A percentile compares a stretch with the other conserved stretches of the same genome.
These are phyloP conservation scores for Saccostrea glomerata DNA, from an alignment of 1,140 invertebrate genomes.

Conservation along the genomic window DNA sequence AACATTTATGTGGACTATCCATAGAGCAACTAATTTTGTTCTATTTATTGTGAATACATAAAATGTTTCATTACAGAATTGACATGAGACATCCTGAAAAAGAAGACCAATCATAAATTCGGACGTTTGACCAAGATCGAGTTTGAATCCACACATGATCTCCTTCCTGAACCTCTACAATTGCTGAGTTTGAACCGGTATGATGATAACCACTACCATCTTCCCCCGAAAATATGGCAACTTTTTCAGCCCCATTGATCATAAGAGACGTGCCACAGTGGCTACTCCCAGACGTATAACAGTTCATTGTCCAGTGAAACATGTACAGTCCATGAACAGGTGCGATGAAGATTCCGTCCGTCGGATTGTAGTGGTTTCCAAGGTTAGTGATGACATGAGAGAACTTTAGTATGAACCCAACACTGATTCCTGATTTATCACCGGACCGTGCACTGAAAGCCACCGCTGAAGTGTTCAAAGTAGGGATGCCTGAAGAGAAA, in stretches of 20 bases:
- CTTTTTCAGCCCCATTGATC: neutral
- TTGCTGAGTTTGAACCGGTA: neutral
- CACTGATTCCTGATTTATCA: neutral
- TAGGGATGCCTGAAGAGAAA: neutral
- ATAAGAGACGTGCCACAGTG: neutral
- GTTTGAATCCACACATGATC: no score
- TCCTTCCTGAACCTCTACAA: neutral
- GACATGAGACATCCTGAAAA: no score
- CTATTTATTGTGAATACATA: no score
- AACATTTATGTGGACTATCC: no score
- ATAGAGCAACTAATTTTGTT: no score
- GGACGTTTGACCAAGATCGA: no score
- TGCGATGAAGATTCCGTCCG: no score
- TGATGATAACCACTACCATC: neutral
- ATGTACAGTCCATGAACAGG: neutral
- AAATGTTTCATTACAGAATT: no score
- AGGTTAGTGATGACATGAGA: neutral
- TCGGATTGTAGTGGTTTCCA: neutral
- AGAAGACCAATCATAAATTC: no score
- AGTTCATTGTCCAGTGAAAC: constrained; percentile 12
- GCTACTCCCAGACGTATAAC: neutral
- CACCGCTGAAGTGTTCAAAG: neutral
- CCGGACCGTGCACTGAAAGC: neutral
- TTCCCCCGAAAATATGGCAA: neutral
- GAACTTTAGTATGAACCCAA: neutral